Evolutionary conservation across 2,797 vertebrate species (phyloP).

Genomic region (Sebastes kiyomatsui): DNA sequence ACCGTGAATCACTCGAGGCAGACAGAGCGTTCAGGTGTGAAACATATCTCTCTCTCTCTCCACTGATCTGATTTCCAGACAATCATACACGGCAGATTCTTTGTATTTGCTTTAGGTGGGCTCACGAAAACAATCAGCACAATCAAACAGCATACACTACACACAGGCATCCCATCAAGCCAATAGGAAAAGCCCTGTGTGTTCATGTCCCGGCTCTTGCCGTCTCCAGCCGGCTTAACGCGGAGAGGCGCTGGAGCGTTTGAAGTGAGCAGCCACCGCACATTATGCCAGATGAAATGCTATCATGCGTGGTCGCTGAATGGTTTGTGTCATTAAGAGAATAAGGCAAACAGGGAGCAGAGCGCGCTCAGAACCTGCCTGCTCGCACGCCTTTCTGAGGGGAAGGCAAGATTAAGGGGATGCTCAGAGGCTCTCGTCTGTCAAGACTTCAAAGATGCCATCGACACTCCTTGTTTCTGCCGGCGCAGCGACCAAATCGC

Average conservation of each 20-base stretch:
- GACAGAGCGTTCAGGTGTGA: conserved; percentile 62
- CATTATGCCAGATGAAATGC: conserved; percentile 85
- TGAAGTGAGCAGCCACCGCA: conserved; percentile 80
- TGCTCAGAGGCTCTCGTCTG: conserved; percentile 85
- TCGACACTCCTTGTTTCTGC: conserved; percentile 83
- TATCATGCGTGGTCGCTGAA: conserved; percentile 82
- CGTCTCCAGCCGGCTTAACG: conserved; percentile 61
- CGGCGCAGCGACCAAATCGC: conserved; percentile 82
- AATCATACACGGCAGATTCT: conserved; percentile 80
- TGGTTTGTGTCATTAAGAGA: conserved; percentile 87
- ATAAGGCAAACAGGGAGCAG: conserved; percentile 80
- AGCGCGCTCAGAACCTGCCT: conserved; percentile 72
- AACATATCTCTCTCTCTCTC: conserved; percentile 57
- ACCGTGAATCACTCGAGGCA: conserved; percentile 36
- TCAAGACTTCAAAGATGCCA: conserved; percentile 86
- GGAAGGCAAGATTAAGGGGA: conserved; percentile 86
- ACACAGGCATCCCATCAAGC: conserved; percentile 70
- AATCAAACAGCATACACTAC: conserved; percentile 80
- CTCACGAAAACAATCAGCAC: conserved; percentile 80
- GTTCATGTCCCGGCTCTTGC: conserved; percentile 59
- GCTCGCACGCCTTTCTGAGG: conserved; percentile 67
- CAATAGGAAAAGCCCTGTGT: conserved; percentile 60
- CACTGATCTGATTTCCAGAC: conserved; percentile 80
- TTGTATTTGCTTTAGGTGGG: conserved; percentile 79
- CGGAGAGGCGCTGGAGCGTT: conserved; percentile 60